Evolutionary conservation across 1,140 invertebrate species (phyloP), one percentile per base, ranked within the genome.

Genomic region (Magallana angulata): DNA sequence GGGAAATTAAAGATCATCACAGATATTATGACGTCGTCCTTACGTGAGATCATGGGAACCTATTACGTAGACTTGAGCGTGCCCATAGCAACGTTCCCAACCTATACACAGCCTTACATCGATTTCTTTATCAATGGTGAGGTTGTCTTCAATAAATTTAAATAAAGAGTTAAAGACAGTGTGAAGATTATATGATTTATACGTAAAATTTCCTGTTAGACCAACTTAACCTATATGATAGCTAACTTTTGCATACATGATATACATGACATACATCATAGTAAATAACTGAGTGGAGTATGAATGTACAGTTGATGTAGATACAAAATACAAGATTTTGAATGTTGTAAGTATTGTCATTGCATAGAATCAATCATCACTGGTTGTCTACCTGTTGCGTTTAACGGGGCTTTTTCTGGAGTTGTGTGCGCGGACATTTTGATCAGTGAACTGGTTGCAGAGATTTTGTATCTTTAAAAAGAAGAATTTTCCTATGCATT

Each of bases 401-500:
- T 7, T 24, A n/a, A 16, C 7, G 68, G 83, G 6, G 57, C 30
- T 0, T 76, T 88, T 12, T n/a, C 60, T 12, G 87, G 87, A 7
- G 87, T 88, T 11, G 82, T 58, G 30, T 88, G 87, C 59, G 62
- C 82, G 59, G 87, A 88, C 56, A 56, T 82, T 60, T 36, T 57
- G 18, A n/a, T 88, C n/a, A 80, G 64, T 76, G 87, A 88, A 12
- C 80, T 88, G 1, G 56, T 85, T 24, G 18, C 87, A 36, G 87
- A 88, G 7, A 85, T 84, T 60, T 57, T 83, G 6, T 88, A 88
- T 57, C 84, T 88, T 12, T 9, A 59, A 18, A 56, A 85, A 80
- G 87, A 82, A 88, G 87, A 88, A 16, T 59, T 48, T 24, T 84
- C 82, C 48, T 88, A 88, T 80, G 87, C 82, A 2, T 88, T 88